Percentiles rank a stretch among this genome's conserved stretches.
phyloP scores from a whole-genome alignment of 2,113 vertebrate genomes.

The Aegotheles bennettii region DNA sequence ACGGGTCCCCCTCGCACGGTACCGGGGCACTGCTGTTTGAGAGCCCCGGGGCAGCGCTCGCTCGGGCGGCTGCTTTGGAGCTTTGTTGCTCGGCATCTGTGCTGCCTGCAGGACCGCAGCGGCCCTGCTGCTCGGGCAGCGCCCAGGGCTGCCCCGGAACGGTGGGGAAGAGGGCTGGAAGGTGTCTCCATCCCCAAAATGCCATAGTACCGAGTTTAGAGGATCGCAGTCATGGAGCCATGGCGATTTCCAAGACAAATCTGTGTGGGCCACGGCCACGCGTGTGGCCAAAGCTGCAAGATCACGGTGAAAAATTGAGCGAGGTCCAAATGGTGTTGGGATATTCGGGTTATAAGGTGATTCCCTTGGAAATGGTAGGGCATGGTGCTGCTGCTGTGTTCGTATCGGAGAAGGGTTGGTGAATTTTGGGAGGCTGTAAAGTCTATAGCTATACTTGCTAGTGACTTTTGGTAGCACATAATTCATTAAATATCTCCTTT shows the following conservation, averaged over 20 bases:
- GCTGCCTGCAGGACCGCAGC: background rate
- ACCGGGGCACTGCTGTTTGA: too few species aligned
- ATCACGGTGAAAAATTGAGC: background rate
- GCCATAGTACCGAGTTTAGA: background rate
- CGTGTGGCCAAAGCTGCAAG: background rate
- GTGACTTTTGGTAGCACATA: background rate
- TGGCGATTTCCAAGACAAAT: background rate
- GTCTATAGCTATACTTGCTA: fast-evolving
- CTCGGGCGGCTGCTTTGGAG: background rate
- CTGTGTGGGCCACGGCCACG: fast-evolving
- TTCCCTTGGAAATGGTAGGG: background rate
- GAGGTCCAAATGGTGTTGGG: background rate
- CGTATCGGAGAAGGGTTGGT: background rate
- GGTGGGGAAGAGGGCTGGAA: background rate
- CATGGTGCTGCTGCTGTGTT: background rate
- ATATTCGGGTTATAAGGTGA: background rate
- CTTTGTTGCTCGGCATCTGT: background rate
- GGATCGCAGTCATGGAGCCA: fast-evolving
- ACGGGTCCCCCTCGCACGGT: too few species aligned
- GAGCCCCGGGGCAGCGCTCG: too few species aligned
- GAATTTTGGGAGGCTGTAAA: background rate
- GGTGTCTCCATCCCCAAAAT: background rate
- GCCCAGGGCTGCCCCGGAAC: too few species aligned
- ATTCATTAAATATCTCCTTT: background rate
- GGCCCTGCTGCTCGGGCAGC: too few species aligned